phyloP scores from a whole-genome alignment of 2,797 vertebrate species.

The Chromobotia macracanthus region DNA sequence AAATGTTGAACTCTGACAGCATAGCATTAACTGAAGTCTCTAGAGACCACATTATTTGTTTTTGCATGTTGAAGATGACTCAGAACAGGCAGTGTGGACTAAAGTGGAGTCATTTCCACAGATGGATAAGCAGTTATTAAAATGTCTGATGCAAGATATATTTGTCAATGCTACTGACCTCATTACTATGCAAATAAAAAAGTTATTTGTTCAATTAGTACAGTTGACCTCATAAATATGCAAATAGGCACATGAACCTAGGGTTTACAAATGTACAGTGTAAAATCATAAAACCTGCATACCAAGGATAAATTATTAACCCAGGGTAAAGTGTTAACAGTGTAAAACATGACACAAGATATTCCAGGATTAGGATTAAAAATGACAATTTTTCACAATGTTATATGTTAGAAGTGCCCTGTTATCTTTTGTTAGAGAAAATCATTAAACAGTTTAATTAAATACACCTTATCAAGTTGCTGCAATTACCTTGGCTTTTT shows the following conservation, averaged over 20 bases:
- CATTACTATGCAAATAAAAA: not conserved
- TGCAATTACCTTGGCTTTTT: conserved; percentile 24
- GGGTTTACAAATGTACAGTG: not conserved
- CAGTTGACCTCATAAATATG: conserved; percentile 12
- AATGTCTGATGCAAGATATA: not conserved
- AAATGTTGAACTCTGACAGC: not conserved
- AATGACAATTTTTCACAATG: not conserved
- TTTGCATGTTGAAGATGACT: not conserved
- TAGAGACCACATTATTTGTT: not conserved
- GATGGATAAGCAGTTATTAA: not conserved
- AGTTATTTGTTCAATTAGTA: not conserved
- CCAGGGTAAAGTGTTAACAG: not conserved
- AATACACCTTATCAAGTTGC: conserved; percentile 8
- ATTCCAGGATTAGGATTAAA: not conserved
- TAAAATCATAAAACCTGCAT: not conserved
- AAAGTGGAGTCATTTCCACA: not conserved
- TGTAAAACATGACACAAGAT: not conserved
- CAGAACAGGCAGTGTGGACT: not conserved
- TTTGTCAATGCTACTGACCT: not conserved
- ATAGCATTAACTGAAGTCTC: not conserved
- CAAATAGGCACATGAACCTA: not conserved
- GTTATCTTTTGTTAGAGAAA: conserved; percentile 12
- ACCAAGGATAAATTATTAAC: not conserved
- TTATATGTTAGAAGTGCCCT: not conserved
- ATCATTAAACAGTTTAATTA: conserved; percentile 16